Base-by-base conservation (phyloP, 2,113 vertebrate species). In the Peromyscus californicus region DNA sequence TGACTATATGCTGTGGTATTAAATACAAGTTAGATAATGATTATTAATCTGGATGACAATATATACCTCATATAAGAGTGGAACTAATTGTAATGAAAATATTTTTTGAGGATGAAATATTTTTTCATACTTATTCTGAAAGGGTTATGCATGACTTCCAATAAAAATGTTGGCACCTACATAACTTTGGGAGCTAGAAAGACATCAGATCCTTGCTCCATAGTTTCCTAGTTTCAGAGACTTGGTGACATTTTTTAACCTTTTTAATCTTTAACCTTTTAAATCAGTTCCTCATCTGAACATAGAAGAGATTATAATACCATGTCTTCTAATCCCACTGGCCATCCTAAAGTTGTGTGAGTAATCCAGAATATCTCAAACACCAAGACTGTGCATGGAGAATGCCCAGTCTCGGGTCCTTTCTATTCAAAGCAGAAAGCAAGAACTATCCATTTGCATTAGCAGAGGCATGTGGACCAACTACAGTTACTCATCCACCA, bases 71-170 rank as follows among this genome's bases (percentile, higher is more conserved):
- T 95, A 95, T 74, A 88, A 42, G 97, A 45, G 0, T 65, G 33
- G 9, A 91, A 19, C 72, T 97, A 96, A 94, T 91, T 19, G 84
- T 93, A 97, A 76, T 94, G 83, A 97, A 96, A 96, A 93, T 75
- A 12, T 2, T 87, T 96, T 96, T 92, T 88, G 21, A 76, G 6
- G 57, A 61, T 74, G 5, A 97, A 97, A 95, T 82, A 2, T 72
- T 21, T 70, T 96, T 63, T 69, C 2, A 54, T 79, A 16, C 94
- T 65, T 92, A 54, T 95, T 97, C 93, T 97, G 31, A 95, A 92
- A 82, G 4, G 19, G 12, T 97, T 96, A 89, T 88, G 22, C 84
- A 94, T 16, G 96, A 15, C 8, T 95, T 65, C 36, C 96, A 97
- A 97, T 96, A 54, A 79, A 2, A 61, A 22, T 61, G 59, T 19